Percentiles rank a stretch among this genome's conserved stretches.
Conservation (phyloP, 2,797 vertebrate genomes). For the Melanotaenia nigrans region DNA sequence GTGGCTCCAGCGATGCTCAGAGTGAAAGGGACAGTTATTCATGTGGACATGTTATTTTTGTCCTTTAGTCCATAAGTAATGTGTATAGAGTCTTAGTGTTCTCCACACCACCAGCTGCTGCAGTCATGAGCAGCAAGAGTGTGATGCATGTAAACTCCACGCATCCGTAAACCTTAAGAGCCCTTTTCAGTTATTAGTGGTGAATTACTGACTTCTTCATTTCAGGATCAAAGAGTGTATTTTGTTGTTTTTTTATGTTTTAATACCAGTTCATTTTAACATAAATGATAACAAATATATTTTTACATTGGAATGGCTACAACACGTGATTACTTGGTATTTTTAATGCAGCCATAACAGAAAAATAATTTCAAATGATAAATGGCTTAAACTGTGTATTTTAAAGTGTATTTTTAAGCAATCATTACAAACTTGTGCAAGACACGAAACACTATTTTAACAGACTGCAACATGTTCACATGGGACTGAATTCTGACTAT, state of each 20-base stretch:
- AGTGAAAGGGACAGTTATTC: constrained; percentile 66
- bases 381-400: not conserved
- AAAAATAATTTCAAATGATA: not conserved
- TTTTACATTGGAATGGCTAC: not conserved
- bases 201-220: not conserved
- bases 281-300: not conserved
- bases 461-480: not conserved
- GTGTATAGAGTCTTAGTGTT: constrained; percentile 40
- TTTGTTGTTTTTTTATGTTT: not conserved
- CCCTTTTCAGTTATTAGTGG: constrained; percentile 21
- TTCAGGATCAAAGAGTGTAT: constrained; percentile 4
- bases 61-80: constrained; percentile 43
- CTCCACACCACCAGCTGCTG: constrained; percentile 32
- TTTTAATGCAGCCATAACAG: not conserved
- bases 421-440: not conserved
- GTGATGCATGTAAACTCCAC: constrained; percentile 27
- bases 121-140: constrained; percentile 35
- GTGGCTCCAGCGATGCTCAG: constrained; percentile 53
- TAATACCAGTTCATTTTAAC: not conserved
- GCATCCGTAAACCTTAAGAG: constrained; percentile 39
- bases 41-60: constrained; percentile 60
- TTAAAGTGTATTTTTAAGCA: not conserved
- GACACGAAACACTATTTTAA: not conserved
- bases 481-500: not conserved
- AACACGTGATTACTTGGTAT: not conserved